A percentile compares a stretch with the other conserved stretches of the same genome.
Conservation (phyloP, 2,797 vertebrate genomes). For the Karalla daura region DNA sequence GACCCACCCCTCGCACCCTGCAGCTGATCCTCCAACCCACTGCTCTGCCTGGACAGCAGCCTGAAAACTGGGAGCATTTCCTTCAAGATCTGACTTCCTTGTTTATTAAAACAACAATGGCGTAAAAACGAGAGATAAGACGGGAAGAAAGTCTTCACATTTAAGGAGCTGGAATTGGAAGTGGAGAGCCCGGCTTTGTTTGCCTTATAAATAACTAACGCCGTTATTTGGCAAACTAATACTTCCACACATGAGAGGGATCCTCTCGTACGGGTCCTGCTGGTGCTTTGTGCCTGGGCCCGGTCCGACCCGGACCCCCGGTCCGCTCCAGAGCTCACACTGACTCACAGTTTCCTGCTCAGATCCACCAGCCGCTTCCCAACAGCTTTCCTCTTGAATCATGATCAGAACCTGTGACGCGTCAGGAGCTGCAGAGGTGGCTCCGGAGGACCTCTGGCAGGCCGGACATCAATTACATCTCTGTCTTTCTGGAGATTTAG, state of each 20-base stretch:
- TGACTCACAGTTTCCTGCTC: conserved; percentile 65
- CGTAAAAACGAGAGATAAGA: background rate
- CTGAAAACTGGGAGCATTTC: background rate
- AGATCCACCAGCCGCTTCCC: conserved; percentile 24
- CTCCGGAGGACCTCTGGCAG: conserved; percentile 28
- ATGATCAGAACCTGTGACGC: conserved; percentile 32
- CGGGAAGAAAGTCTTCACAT: background rate
- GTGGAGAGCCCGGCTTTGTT: background rate
- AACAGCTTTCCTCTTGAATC: conserved; percentile 37
- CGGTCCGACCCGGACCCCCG: too few relatives aligned
- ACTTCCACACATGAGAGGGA: too few relatives aligned
- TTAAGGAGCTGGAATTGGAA: background rate
- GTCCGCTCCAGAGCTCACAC: conserved; percentile 40
- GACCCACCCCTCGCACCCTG: too few relatives aligned
- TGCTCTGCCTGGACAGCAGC: background rate
- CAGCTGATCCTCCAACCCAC: background rate
- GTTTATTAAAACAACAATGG: background rate
- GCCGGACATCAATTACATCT: background rate
- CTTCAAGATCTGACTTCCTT: background rate
- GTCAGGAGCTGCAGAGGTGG: conserved; percentile 29
- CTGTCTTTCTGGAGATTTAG: background rate
- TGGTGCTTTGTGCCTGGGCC: too few relatives aligned
- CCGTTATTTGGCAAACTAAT: background rate
- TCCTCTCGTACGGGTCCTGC: too few relatives aligned
- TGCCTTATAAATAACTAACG: background rate